Percentiles rank a stretch among this genome's conserved stretches.
phyloP scores from a whole-genome alignment of 1,140 invertebrate genomes.

The Thalassaphorura encarpata region DNA sequence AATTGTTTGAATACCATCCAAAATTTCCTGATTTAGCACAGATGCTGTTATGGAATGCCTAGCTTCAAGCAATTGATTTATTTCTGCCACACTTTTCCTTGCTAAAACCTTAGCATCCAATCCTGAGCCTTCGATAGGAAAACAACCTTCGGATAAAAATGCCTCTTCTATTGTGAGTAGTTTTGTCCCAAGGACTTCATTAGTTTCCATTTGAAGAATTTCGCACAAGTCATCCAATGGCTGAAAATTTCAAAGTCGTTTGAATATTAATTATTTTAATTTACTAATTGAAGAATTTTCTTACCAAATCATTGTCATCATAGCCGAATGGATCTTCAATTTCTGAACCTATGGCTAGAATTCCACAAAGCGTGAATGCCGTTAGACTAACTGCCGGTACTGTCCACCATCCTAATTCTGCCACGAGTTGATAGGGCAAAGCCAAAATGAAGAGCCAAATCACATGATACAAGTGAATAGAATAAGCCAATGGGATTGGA shows the following conservation, averaged over 20 bases:
- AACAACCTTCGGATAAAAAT: neutral
- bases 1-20: no score
- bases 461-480: constrained; percentile 10
- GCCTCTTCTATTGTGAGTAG: neutral
- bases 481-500: constrained; percentile 13
- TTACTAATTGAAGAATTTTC: neutral
- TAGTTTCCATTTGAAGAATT: neutral
- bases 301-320: constrained; percentile 12
- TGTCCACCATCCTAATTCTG: constrained; percentile 1
- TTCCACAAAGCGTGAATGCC: constrained; percentile 6
- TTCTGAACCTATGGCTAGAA: constrained; percentile 8
- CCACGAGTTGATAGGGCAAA: constrained; percentile 2
- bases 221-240: constrained; percentile 8
- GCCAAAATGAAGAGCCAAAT: constrained; percentile 12
- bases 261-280: neutral
- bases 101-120: no score
- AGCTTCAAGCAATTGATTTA: no score
- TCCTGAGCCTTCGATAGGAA: no score
- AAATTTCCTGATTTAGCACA: no score
- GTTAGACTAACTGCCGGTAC: constrained; percentile 2
- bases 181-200: neutral
- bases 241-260: neutral
- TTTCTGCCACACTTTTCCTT: no score
- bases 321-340: constrained; percentile 14
- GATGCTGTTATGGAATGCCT: no score